Base-by-base conservation (phyloP, 2,888 invertebrate genomes). In the Callinectes sapidus region DNA sequence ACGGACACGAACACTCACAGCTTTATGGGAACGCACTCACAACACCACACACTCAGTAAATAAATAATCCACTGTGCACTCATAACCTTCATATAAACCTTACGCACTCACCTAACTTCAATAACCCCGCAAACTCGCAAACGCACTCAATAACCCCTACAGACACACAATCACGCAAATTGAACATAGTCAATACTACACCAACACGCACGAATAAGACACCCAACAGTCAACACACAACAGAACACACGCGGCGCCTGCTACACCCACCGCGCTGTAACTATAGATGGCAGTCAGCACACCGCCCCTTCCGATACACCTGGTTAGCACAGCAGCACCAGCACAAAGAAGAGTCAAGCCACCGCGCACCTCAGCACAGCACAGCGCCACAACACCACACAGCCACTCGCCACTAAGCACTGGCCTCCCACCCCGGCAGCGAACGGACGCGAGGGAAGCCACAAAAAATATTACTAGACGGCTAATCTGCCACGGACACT, bases 351-450 rank as follows among this genome's bases (percentile, higher is more conserved):
- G n/a, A 81, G 81, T 10, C 14, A 35, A 81, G 35, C 81, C 81
- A 35, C 35, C 35, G 81, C 35, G 81, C 81, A 81, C 81, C 81
- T 81, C 32, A 35, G 35, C 81, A 81, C 81, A 81, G 28, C 81
- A 35, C 32, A 48, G 8, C 48, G 48, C 48, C 61, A 61, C 81
- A 81, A 81, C 81, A 35, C 32, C 81, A 81, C 32, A 35, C 81
- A 32, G 32, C 35, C 71, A 81, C 81, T 35, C 81, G 32, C 35
- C 5, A 32, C 81, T 81, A 32, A 81, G 81, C 35, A 81, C 81
- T 81, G 81, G 81, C 81, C 81, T 81, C 81, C 81, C 81, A 81
- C 81, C 81, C 32, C 23, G 35, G 35, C 81, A 81, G 35, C 35
- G 35, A n/a, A 48, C 32, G 81, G 81, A 32, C 35, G 14, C 81